A percentile compares a stretch with the other conserved stretches of the same genome.
phyloP scores from a whole-genome alignment of 2,113 vertebrate species.

The Acanthisitta chloris region DNA sequence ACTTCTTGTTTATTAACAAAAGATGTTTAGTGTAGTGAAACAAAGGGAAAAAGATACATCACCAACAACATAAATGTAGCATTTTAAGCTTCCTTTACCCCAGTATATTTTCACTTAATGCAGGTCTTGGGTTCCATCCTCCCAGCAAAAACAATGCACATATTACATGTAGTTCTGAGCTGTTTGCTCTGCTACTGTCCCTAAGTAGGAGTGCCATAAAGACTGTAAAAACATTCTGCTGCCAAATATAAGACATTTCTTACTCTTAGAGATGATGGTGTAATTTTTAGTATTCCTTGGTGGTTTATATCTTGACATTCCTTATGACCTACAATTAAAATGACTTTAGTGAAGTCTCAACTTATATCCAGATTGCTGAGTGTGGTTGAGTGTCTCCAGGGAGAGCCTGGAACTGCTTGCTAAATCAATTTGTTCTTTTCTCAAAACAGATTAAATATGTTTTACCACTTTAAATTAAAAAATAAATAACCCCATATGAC shows the following conservation, averaged over 20 bases:
- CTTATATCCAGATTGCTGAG: slow-evolving; percentile 28
- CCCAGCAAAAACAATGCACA: background rate
- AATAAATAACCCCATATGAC: slow-evolving; percentile 43
- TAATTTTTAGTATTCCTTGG: slow-evolving; percentile 54
- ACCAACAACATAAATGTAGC: background rate
- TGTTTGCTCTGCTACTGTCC: background rate
- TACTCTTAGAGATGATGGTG: slow-evolving; percentile 18
- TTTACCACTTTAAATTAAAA: slow-evolving; percentile 39
- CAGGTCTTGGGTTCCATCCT: background rate
- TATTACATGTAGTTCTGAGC: background rate
- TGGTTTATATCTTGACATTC: slow-evolving; percentile 41
- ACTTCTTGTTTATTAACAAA: background rate
- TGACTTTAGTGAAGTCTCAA: background rate
- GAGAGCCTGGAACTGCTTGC: slow-evolving; percentile 25
- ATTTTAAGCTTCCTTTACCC: background rate
- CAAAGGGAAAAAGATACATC: background rate
- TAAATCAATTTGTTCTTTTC: slow-evolving; percentile 53
- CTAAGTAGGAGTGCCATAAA: background rate
- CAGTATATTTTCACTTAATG: background rate
- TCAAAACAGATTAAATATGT: slow-evolving; percentile 54
- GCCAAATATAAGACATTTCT: background rate
- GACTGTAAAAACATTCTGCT: background rate
- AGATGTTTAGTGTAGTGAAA: background rate
- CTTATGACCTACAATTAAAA: slow-evolving; percentile 54
- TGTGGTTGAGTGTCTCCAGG: slow-evolving; percentile 27